A percentile compares a stretch with the other conserved stretches of the same genome.
These are phyloP conservation scores for Poecilia wingei DNA, from an alignment of 2,797 vertebrate genomes.

Conservation along the genomic window DNA sequence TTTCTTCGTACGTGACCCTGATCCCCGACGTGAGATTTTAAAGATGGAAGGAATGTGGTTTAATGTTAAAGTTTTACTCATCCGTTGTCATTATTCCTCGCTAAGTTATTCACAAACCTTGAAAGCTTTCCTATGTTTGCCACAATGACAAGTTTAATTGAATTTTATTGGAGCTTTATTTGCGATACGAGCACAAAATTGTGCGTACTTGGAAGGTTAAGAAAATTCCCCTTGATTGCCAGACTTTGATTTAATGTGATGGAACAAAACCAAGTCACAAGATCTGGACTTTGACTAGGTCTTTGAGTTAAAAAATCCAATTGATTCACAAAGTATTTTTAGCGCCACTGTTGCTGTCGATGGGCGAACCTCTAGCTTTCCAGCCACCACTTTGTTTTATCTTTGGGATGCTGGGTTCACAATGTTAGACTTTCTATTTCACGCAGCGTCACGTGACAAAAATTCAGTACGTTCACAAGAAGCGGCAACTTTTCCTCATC, in stretches of 20 bases:
- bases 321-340: neutral
- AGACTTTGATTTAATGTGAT: neutral
- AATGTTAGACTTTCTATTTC: neutral
- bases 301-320: neutral
- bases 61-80: constrained; percentile 23
- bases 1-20: constrained; percentile 20
- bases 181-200: neutral
- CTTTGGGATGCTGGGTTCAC: neutral
- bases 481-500: constrained; percentile 28
- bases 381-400: neutral
- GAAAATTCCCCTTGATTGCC: neutral
- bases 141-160: neutral
- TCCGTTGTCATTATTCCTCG: constrained; percentile 34
- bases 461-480: neutral
- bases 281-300: neutral
- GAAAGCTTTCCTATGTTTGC: constrained; percentile 7
- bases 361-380: neutral
- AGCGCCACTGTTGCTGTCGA: neutral
- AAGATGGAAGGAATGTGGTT: constrained; percentile 22
- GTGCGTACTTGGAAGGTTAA: neutral
- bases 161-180: neutral
- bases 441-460: neutral
- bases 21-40: constrained; percentile 16
- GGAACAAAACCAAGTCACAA: neutral
- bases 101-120: constrained; percentile 11